Evolutionary conservation across 2,113 vertebrate species (phyloP), one percentile per base, ranked within the genome.

Genomic region (Lophochroa leadbeateri): DNA sequence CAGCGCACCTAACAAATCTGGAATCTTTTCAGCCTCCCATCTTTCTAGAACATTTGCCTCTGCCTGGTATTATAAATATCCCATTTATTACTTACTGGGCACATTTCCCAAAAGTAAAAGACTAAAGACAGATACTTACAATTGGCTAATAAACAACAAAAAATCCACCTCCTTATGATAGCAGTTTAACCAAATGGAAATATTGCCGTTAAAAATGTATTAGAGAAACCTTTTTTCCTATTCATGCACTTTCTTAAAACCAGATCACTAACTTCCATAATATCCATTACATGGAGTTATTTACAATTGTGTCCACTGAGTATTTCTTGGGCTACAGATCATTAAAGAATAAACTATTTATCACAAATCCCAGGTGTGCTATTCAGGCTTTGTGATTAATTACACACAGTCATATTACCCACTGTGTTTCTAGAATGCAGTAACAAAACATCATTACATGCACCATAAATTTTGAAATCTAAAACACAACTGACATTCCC

Each of bases 281-380:
- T 44, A 89, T 33, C 39, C 64, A 75, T 82, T 75, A 82, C 55
- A 84, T 9, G 43, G 82, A 55, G 12, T 77, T 94, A 95, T 67
- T 89, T 91, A 87, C 69, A 63, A 3, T 8, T 91, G 74, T 74
- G 81, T 87, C 84, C 65, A 82, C 64, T 31, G 46, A 81, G 17
- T 75, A 82, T n/a, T 82, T 71, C 49, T 58, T 1, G 0, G 53
- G 53, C 70, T 83, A 65, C 74, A 87, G 29, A 35, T 90, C 82
- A 90, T 82, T 94, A 94, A 92, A 94, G 37, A 91, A 96, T 63
- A 70, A 95, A 68, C 69, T 50, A 68, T 89, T 92, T 71, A 93
- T 82, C 74, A 87, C 35, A 78, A 64, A 70, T 71, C 85, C 75
- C 78, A 71, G 81, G 53, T 58, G 87, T 76, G 57, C 78, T 85